Base-by-base conservation (phyloP, 2,888 invertebrate species). In the Oscheius myriophilus region DNA sequence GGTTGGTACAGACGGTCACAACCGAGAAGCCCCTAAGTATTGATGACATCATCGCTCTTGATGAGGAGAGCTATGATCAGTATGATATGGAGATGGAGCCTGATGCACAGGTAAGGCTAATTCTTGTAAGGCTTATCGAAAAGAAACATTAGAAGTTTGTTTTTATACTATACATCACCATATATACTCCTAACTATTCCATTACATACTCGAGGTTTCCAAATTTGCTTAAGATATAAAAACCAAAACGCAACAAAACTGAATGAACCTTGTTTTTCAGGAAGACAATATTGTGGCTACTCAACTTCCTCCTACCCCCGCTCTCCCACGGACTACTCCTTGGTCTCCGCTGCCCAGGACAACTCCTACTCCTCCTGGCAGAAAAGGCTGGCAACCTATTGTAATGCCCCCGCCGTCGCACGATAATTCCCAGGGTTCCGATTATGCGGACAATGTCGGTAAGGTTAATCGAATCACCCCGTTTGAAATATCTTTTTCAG, bases 41-140 rank as follows among this genome's bases (percentile, higher is more conserved):
- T 2, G 76, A 76, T 57, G 76, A 76, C 49, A 76, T 76, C 18
- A 76, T 76, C 55, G 76, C 73, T 23, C 70, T 76, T 58, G 76
- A 73, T 33, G 69, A 73, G 41, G 65, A 70, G 39, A 65, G 45
- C 26, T 73, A 73, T 43, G 71, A 76, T 41, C 73, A 76, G 39
- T 73, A 76, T 25, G 71, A 73, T 42, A 73, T 65, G 65, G 54
- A 65, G 26, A 61, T 61, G 61, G 61, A 61, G 21, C 61, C 61
- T 11, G 61, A 61, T 61, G 12, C 61, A 7, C 61, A 46, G 39
- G 61, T 61, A 21, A 25, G 43, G 33, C 33, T 6, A 6, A 33
- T 33, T 33, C 9, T 3, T 33, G 4, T 33, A 33, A 9, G 4
- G 33, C n/a, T n/a, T n/a, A n/a, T n/a, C n/a, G n/a, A n/a, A n/a